Percentiles rank a stretch among this genome's conserved stretches.
Conservation (phyloP, 2,113 vertebrate genomes). For the Thalassoma bifasciatum region DNA sequence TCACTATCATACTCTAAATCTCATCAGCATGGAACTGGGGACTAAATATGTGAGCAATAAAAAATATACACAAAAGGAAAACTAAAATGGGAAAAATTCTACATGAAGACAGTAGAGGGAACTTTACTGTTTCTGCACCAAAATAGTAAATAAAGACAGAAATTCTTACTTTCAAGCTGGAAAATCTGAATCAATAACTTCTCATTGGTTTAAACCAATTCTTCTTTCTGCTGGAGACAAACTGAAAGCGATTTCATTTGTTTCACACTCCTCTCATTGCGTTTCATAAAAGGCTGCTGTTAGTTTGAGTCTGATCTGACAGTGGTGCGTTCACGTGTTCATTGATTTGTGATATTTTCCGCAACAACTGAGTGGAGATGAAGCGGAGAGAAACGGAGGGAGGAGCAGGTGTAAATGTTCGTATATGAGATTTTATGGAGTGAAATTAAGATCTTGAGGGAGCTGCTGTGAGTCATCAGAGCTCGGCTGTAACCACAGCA, state of each 20-base stretch:
- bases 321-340: slow-evolving; percentile 12
- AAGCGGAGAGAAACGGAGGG: no score
- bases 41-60: no score
- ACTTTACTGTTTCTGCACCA: no score
- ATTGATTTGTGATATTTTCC: slow-evolving; percentile 20
- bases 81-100: no score
- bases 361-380: background rate
- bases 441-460: slow-evolving; percentile 47
- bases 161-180: background rate
- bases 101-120: no score
- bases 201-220: slow-evolving; percentile 9
- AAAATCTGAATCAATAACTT: slow-evolving; percentile 26
- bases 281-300: slow-evolving; percentile 44
- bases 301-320: slow-evolving; percentile 10
- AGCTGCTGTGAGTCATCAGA: slow-evolving; percentile 24
- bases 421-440: slow-evolving; percentile 27
- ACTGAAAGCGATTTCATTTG: slow-evolving; percentile 35
- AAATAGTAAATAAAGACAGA: no score
- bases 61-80: no score
- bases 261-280: background rate
- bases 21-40: no score
- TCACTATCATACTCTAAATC: no score
- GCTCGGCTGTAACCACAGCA: background rate
- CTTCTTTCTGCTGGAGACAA: background rate
- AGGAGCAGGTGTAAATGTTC: slow-evolving; percentile 2